Conservation (phyloP, 2,113 vertebrate species). For the Scomber scombrus region DNA sequence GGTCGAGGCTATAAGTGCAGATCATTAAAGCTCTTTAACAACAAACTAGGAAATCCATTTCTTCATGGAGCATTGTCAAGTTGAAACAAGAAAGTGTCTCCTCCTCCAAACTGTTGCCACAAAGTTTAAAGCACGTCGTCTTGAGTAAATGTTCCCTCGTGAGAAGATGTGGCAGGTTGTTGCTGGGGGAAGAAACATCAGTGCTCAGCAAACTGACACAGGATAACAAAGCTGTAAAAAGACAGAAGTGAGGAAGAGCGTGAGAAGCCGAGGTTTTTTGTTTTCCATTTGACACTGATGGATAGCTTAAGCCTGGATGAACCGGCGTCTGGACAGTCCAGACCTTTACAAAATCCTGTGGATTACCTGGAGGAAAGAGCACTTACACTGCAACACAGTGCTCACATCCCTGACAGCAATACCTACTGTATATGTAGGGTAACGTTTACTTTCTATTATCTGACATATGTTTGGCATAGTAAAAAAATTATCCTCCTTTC, state of each 20-base stretch:
- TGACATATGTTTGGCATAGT: neutral
- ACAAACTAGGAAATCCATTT: too few species aligned
- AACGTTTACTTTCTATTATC: neutral
- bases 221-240: slow-evolving; percentile 37
- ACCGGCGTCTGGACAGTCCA: slow-evolving; percentile 59
- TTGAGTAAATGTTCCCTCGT: too few species aligned
- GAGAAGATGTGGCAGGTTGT: neutral
- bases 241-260: neutral
- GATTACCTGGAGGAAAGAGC: slow-evolving; percentile 55
- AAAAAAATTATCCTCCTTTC: neutral
- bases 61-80: neutral
- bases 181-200: slow-evolving; percentile 19
- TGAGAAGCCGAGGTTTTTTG: slow-evolving; percentile 51
- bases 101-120: neutral
- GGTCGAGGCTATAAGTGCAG: too few species aligned
- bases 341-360: slow-evolving; percentile 64
- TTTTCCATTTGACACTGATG: slow-evolving; percentile 70
- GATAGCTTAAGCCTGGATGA: slow-evolving; percentile 61
- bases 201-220: slow-evolving; percentile 17
- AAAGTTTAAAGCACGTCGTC: neutral
- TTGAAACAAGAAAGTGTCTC: neutral
- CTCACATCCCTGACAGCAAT: slow-evolving; percentile 18
- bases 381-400: slow-evolving; percentile 27
- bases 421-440: neutral
- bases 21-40: too few species aligned